Conservation (phyloP, 2,888 invertebrate species). For the Peribatodes rhomboidaria region DNA sequence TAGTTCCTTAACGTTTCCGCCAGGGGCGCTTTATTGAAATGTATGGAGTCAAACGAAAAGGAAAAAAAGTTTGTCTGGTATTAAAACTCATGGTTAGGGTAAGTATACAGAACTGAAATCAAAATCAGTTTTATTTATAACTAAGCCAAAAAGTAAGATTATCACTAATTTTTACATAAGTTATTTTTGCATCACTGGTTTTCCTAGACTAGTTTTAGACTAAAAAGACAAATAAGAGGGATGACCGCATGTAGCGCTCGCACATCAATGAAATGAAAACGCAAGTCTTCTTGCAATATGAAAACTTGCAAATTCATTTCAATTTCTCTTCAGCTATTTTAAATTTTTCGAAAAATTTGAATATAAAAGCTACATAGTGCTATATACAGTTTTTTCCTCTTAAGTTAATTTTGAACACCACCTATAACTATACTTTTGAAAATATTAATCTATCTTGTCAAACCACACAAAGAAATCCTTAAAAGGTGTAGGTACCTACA, state of each 20-base stretch:
- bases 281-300: background rate
- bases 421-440: background rate
- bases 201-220: background rate
- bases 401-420: background rate
- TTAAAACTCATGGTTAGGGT: no score
- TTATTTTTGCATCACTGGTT: constrained; percentile 1
- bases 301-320: no score
- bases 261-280: background rate
- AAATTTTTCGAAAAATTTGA: background rate
- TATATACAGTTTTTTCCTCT: background rate
- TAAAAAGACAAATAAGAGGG: background rate
- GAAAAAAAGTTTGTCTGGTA: no score
- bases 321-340: no score
- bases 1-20: no score
- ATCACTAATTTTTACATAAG: background rate
- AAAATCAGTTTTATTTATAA: no score
- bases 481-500: background rate
- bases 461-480: background rate
- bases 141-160: no score
- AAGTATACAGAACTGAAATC: no score
- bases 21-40: no score
- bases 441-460: background rate
- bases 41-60: no score
- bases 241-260: background rate
- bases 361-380: background rate